Base-by-base conservation (phyloP, 2,888 invertebrate genomes). In the Charanyca ferruginea region DNA sequence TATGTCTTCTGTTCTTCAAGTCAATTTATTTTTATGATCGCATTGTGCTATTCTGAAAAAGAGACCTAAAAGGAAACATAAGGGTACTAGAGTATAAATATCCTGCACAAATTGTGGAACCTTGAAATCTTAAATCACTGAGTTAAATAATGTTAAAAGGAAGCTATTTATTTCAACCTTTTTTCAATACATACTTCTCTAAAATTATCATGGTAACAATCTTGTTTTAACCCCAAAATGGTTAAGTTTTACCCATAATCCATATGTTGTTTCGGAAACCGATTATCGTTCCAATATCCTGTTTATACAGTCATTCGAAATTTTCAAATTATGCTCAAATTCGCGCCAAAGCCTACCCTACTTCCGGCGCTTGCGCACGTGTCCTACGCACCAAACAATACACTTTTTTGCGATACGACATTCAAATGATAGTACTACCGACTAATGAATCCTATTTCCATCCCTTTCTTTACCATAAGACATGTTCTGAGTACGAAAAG, bases 201-300 rank as follows among this genome's bases (percentile, higher is more conserved):
- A 74, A 70, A 79, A 80, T 79, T 66, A 80, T 81, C 73, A 42
- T 61, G 67, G 49, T 16, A 51, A 66, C 60, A 53, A 79, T 79
- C 77, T 75, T 48, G 8, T 38, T 42, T 71, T 77, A 77, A 75
- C 72, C 79, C 76, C 54, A 72, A 77, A 80, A 81, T 77, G 71
- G 53, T 64, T 65, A 68, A 83, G 75, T 74, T 79, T 68, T 77
- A 79, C 80, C 84, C 88, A 90, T 91, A 91, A 90, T 92, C 92
- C 94, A 94, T 91, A 92, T 94, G 94, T 87, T 87, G 90, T 91
- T 90, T 90, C 89, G 75, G 80, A 85, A 67, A 84, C 77, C 85
- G 93, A 93, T 94, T 90, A 93, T 91, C 90, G 88, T 87, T 84
- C 84, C 94, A 93, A 95, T 94, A 95, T 95, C 95, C 95, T 93